Percentiles rank a stretch among this genome's conserved stretches.
phyloP scores from a whole-genome alignment of 2,113 vertebrate genomes.

The Struthidea cinerea region DNA sequence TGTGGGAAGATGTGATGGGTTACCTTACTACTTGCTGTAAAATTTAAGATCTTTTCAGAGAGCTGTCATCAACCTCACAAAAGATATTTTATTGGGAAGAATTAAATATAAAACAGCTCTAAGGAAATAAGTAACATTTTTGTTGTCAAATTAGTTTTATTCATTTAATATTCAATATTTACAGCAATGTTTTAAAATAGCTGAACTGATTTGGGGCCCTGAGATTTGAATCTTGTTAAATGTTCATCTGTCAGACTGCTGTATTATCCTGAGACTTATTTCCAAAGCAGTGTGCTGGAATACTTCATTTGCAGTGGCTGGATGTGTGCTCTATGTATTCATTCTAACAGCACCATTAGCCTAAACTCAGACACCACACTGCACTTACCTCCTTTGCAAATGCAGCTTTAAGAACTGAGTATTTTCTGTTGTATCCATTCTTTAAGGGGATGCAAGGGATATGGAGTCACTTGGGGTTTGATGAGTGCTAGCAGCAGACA shows the following conservation, averaged over 20 bases:
- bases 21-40: neutral
- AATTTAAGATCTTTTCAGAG: neutral
- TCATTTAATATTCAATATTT: neutral
- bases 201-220: neutral
- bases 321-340: neutral
- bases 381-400: neutral
- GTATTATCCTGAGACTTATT: neutral
- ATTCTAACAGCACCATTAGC: neutral
- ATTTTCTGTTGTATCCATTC: neutral
- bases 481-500: neutral
- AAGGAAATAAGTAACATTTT: neutral
- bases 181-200: neutral
- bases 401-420: neutral
- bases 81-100: neutral
- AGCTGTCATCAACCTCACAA: neutral
- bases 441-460: constrained; percentile 45
- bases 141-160: constrained; percentile 19
- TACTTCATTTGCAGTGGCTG: neutral
- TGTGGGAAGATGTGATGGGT: neutral
- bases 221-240: neutral
- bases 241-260: neutral
- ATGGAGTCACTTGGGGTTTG: constrained; percentile 33
- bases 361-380: neutral
- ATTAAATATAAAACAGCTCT: neutral
- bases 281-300: neutral